A percentile compares a stretch with the other conserved stretches of the same genome.
Conservation (phyloP, 1,140 invertebrate genomes). For the Pachypeltis micranthus region DNA sequence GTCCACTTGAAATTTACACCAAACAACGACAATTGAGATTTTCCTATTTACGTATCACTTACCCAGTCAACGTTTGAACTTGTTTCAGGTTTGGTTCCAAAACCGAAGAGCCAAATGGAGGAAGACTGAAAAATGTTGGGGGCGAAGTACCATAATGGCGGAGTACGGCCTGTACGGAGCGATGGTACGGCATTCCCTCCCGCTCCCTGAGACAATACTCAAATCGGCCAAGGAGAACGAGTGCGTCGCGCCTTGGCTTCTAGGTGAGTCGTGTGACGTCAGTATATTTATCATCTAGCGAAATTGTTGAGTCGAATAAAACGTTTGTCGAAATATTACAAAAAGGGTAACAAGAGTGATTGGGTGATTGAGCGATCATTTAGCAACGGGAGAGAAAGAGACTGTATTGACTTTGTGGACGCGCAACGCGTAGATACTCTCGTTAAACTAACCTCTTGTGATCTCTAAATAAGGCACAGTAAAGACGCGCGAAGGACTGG, state of each 20-base stretch:
- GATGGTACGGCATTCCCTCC: constrained; percentile 95
- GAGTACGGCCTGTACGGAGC: constrained; percentile 98
- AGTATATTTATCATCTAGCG: neutral
- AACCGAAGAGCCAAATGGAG: constrained; percentile 96
- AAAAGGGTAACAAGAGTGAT: too few relatives aligned
- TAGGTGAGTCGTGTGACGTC: constrained; percentile 61
- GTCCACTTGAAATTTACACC: too few relatives aligned
- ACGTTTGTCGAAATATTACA: too few relatives aligned
- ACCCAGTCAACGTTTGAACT: neutral
- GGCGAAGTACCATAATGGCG: constrained; percentile 96
- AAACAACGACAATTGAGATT: too few relatives aligned
- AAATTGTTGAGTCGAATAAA: neutral
- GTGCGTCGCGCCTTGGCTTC: constrained; percentile 91
- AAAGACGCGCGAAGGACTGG: too few relatives aligned
- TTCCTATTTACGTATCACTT: neutral
- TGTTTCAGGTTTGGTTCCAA: constrained; percentile 93
- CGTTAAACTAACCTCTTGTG: too few relatives aligned
- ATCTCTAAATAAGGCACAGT: too few relatives aligned
- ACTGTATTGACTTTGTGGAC: too few relatives aligned
- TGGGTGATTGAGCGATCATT: too few relatives aligned
- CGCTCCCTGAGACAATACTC: constrained; percentile 92
- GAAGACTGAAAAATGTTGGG: constrained; percentile 99
- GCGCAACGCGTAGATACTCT: too few relatives aligned
- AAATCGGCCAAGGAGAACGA: constrained; percentile 92
- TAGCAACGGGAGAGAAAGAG: too few relatives aligned